These are phyloP conservation scores for Bufo gargarizans DNA, from an alignment of 2,113 vertebrate genomes.

Conservation along the genomic window DNA sequence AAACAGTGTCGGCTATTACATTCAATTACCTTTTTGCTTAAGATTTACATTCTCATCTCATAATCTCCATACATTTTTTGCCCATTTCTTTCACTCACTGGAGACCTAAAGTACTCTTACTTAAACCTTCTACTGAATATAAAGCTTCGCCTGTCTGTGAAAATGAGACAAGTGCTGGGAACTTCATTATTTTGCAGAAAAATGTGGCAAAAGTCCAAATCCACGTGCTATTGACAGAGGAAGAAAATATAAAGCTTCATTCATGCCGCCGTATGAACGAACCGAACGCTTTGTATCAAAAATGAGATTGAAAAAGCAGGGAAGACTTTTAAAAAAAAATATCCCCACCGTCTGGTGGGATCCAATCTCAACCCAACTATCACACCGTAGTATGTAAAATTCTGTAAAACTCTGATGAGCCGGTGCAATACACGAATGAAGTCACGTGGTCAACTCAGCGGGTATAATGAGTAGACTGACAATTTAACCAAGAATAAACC, in stretches of 20 bases:
- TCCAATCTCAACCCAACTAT: not conserved
- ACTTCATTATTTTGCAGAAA: conserved; percentile 27
- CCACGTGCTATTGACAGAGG: not conserved
- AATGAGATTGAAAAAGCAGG: not conserved
- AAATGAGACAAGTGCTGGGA: not conserved
- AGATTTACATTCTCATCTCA: conserved; percentile 86
- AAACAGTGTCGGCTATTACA: conserved; percentile 84
- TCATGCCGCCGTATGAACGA: not conserved
- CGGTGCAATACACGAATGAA: not conserved
- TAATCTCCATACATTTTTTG: conserved; percentile 81
- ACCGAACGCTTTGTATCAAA: not conserved
- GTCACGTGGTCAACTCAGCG: not conserved
- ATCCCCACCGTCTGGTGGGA: not conserved
- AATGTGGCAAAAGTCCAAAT: conserved; percentile 26
- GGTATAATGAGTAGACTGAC: not conserved
- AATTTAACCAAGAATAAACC: not conserved
- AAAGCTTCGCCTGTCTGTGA: conserved; percentile 23
- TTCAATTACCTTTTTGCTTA: conserved; percentile 88
- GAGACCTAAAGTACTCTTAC: conserved; percentile 37
- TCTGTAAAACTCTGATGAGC: not conserved
- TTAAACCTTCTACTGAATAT: conserved; percentile 18
- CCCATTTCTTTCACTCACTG: conserved; percentile 50
- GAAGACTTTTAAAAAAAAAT: not conserved
- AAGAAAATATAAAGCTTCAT: not conserved
- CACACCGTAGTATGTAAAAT: not conserved